A percentile compares a stretch with the other conserved stretches of the same genome.
Conservation (phyloP, 2,888 invertebrate species). For the Dendrolimus pini region DNA sequence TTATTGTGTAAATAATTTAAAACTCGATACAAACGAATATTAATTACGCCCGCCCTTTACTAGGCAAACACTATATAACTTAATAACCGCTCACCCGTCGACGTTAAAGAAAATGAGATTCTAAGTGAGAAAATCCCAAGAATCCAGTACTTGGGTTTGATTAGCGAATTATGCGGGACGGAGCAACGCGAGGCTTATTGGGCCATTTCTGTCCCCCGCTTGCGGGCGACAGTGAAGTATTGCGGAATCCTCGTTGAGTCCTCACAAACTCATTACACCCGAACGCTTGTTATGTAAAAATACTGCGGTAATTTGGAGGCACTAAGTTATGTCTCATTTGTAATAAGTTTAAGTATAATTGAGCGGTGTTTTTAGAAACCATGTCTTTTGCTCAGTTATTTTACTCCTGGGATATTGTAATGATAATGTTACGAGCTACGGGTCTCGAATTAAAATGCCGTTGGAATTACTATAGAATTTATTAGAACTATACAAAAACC, state of each 20-base stretch:
- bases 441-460: no score
- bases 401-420: no score
- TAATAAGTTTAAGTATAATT: neutral
- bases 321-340: neutral
- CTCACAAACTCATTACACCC: neutral
- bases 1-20: neutral
- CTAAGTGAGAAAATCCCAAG: slow-evolving; percentile 2
- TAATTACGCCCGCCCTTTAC: neutral
- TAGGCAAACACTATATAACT: neutral
- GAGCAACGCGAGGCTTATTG: neutral
- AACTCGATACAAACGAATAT: neutral
- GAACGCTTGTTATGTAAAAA: neutral
- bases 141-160: slow-evolving; percentile 15
- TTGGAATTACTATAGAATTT: no score
- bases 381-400: neutral
- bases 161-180: slow-evolving; percentile 23
- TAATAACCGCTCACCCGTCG: neutral
- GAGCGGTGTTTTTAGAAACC: neutral
- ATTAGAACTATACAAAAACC: no score
- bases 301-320: neutral
- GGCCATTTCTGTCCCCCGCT: neutral
- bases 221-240: neutral
- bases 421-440: no score
- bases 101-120: slow-evolving; percentile 5
- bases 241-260: neutral